phyloP scores from a whole-genome alignment of 1,140 invertebrate genomes.

The Pemphigus obesinymphae region DNA sequence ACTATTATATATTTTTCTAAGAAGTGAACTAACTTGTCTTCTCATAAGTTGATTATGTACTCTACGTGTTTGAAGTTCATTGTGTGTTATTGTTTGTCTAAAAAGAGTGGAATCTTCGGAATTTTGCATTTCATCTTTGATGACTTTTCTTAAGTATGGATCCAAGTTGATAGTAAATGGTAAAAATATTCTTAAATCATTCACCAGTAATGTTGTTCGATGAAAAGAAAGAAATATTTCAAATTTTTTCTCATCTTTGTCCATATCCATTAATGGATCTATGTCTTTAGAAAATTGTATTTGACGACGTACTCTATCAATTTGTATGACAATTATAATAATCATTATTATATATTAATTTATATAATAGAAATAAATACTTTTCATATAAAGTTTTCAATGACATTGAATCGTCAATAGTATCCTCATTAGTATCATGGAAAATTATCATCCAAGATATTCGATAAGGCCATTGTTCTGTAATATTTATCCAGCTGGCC shows the following conservation, averaged over 20 bases:
- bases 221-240: slow-evolving; percentile 88
- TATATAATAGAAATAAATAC: slow-evolving; percentile 55
- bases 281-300: slow-evolving; percentile 81
- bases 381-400: slow-evolving; percentile 88
- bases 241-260: slow-evolving; percentile 89
- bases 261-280: slow-evolving; percentile 83
- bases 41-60: slow-evolving; percentile 19
- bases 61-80: slow-evolving; percentile 22
- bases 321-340: neutral
- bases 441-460: slow-evolving; percentile 96
- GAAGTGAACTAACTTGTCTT: neutral
- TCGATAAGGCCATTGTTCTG: slow-evolving; percentile 97
- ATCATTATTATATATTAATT: neutral
- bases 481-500: slow-evolving; percentile 95
- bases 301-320: slow-evolving; percentile 66
- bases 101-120: slow-evolving; percentile 23
- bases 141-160: slow-evolving; percentile 91
- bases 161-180: slow-evolving; percentile 96
- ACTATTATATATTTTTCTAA: neutral
- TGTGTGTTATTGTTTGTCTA: slow-evolving; percentile 3
- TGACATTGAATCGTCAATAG: slow-evolving; percentile 77
- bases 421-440: slow-evolving; percentile 83
- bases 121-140: slow-evolving; percentile 65
- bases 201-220: slow-evolving; percentile 70
- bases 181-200: slow-evolving; percentile 88